A percentile compares a stretch with the other conserved stretches of the same genome.
Conservation (phyloP, 35 echinoderm and acorn worm genomes). For the Holothuria glaberrima region DNA sequence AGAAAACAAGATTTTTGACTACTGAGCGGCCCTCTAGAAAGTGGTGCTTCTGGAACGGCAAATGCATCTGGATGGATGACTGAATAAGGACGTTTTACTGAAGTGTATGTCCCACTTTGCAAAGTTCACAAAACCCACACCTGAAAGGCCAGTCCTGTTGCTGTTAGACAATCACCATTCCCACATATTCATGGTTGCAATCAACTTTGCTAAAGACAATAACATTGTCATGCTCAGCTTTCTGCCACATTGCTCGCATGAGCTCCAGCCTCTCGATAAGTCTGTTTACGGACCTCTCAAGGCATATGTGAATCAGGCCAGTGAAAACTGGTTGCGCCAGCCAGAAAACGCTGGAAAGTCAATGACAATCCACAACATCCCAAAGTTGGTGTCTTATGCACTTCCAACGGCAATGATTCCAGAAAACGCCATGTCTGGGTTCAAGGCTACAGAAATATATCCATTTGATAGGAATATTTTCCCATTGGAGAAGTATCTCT, state of each 20-base stretch:
- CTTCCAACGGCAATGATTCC: slow-evolving; percentile 44
- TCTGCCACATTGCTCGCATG: slow-evolving; percentile 17
- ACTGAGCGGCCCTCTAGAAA: slow-evolving; percentile 12
- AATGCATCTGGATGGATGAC: slow-evolving; percentile 43
- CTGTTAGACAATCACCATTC: slow-evolving; percentile 47
- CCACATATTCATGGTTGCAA: slow-evolving; percentile 47
- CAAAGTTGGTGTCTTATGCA: slow-evolving; percentile 15
- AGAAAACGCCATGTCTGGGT: slow-evolving; percentile 38
- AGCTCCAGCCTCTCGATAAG: slow-evolving; percentile 13
- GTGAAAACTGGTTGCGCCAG: slow-evolving; percentile 2
- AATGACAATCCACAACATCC: slow-evolving; percentile 50
- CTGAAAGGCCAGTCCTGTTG: slow-evolving; percentile 18
- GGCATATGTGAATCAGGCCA: not conserved
- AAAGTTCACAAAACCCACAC: slow-evolving; percentile 8
- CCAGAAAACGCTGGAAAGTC: slow-evolving; percentile 32
- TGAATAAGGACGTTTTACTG: not conserved
- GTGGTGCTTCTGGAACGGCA: not conserved
- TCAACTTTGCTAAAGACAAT: not conserved
- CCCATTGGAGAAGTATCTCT: slow-evolving; percentile 21
- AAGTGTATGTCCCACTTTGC: slow-evolving; percentile 35
- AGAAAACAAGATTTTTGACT: slow-evolving; percentile 10
- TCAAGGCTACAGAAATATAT: slow-evolving; percentile 47
- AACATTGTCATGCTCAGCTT: slow-evolving; percentile 2
- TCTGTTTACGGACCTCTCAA: slow-evolving; percentile 2
- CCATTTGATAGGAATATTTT: slow-evolving; percentile 42